Percentiles rank a stretch among this genome's conserved stretches.
Conservation (phyloP, 2,888 invertebrate species). For the Cantharis rufa region DNA sequence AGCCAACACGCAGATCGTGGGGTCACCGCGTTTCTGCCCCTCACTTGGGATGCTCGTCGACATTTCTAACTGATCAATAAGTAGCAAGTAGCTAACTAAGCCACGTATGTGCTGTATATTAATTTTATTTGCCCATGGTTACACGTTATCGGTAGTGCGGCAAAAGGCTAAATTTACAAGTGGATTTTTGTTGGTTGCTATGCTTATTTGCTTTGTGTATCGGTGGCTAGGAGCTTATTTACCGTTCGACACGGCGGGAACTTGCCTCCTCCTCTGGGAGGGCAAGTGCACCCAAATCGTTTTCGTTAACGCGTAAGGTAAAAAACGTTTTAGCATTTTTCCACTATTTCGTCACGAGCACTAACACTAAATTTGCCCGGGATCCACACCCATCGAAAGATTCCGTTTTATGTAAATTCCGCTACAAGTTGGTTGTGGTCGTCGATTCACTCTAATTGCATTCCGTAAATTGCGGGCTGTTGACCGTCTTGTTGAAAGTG, state of each 20-base stretch:
- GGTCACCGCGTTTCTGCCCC: constrained; percentile 27
- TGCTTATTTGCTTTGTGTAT: neutral
- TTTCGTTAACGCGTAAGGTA: neutral
- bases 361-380: neutral
- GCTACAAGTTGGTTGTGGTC: constrained; percentile 3
- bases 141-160: constrained; percentile 31
- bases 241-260: neutral
- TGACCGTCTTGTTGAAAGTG: constrained; percentile 27
- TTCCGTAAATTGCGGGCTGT: constrained; percentile 11
- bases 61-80: constrained; percentile 30
- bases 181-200: neutral
- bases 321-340: neutral
- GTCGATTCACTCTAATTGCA: constrained; percentile 18
- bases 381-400: neutral
- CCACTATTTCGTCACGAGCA: neutral
- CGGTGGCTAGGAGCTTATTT: neutral
- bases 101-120: constrained; percentile 31
- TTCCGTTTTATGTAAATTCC: constrained; percentile 1
- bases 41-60: constrained; percentile 18
- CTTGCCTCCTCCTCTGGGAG: neutral
- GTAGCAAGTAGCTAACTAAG: constrained; percentile 23
- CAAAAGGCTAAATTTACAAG: constrained; percentile 6
- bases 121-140: constrained; percentile 32
- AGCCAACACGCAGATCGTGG: constrained; percentile 17
- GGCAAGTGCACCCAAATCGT: neutral